Base-by-base conservation (phyloP, 2,113 vertebrate genomes). In the Potamarius usumacintae region DNA sequence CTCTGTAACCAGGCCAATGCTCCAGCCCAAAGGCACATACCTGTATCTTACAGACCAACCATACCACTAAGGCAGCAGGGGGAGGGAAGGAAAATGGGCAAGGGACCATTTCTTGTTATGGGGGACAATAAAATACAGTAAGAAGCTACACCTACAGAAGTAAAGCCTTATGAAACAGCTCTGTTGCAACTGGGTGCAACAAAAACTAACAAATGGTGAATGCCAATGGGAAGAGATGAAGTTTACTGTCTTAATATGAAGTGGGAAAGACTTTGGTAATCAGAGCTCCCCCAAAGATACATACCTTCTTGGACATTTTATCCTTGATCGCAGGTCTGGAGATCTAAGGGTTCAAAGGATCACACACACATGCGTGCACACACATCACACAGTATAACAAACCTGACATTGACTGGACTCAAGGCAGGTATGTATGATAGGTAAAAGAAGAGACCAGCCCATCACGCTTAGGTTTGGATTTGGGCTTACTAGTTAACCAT, bases 281-380 rank as follows among this genome's bases (percentile, higher is more conserved):
- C 79, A 83, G 42, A 76, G 34, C 60, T 84, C 72, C 34, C 79
- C 72, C 67, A 2, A 67, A 65, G 57, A 80, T 60, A 88, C 95
- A 94, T 95, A 95, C 95, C 94, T 96, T 95, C 7, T 93, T 92
- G 53, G 92, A 93, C 91, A 94, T 90, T 95, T 94, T 95, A 91
- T 94, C 94, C 93, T 94, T 94, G 92, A 94, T 92, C 92, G 94
- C 89, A 94, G 93, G 91, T 94, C 94, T 93, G 91, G 94, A 92
- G 92, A 95, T 96, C 94, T 96, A 95, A 93, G 80, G 94, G 93
- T 93, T 92, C 92, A 92, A 94, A 93, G 94, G 91, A 94, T 94
- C 94, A 95, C 15, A 20, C 57, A 52, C 72, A 50, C 34, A 48
- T 30, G 30, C 30, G 30, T 10, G 34, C 84, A 77, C n/a, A 53